Evolutionary conservation across 2,113 vertebrate genomes (phyloP).

Genomic region (Osmerus mordax): DNA sequence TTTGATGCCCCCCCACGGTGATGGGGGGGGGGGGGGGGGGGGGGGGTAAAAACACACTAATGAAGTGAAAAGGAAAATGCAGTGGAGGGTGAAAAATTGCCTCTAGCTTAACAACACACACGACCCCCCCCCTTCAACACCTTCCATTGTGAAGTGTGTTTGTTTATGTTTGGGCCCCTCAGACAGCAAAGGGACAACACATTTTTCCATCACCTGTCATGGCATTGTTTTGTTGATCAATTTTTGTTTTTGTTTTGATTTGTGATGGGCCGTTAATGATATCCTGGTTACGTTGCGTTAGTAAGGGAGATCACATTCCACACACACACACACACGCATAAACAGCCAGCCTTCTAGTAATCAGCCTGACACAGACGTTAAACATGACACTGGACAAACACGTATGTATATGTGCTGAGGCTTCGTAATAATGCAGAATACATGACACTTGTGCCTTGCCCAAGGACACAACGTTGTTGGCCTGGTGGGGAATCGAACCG

Average conservation of each 20-base stretch:
- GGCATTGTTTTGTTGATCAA: slow-evolving; percentile 13
- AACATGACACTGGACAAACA: no score
- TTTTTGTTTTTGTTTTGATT: slow-evolving; percentile 20
- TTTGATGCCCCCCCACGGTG: slow-evolving; percentile 58
- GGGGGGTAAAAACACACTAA: slow-evolving; percentile 45
- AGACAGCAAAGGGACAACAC: background rate
- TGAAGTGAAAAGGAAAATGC: slow-evolving; percentile 51
- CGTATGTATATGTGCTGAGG: no score
- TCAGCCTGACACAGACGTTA: no score
- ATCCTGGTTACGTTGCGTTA: background rate
- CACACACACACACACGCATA: slow-evolving; percentile 18
- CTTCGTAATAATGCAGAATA: no score
- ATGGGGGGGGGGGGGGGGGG: slow-evolving; percentile 43
- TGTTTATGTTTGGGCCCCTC: background rate
- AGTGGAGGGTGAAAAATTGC: slow-evolving; percentile 37
- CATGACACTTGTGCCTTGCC: no score
- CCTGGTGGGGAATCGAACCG: no score
- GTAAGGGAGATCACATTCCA: slow-evolving; percentile 8
- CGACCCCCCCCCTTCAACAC: background rate
- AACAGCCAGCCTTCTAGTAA: no score
- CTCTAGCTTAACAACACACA: slow-evolving; percentile 27
- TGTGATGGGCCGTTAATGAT: slow-evolving; percentile 7
- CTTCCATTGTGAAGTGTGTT: slow-evolving; percentile 2
- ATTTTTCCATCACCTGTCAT: slow-evolving; percentile 10
- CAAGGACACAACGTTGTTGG: no score